These are phyloP conservation scores for Pungitius pungitius DNA, from an alignment of 2,113 vertebrate genomes.

Conservation along the genomic window DNA sequence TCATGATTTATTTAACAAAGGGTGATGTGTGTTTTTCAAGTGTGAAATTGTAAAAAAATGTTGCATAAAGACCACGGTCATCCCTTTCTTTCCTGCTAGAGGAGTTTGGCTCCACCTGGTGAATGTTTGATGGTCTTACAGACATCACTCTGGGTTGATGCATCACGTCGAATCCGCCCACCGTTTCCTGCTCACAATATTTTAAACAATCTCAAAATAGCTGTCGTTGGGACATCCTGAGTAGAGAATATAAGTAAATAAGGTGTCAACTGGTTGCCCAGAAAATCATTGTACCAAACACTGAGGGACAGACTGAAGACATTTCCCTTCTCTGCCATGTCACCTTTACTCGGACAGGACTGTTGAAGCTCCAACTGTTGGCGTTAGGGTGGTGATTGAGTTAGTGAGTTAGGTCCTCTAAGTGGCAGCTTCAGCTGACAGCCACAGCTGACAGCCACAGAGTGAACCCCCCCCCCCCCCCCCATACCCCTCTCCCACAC, in stretches of 20 bases:
- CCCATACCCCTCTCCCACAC: no score
- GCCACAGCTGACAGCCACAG: no score
- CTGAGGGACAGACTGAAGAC: neutral
- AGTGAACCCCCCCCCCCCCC: no score
- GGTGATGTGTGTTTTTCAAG: neutral
- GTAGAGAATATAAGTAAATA: neutral
- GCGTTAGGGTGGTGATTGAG: conserved; percentile 59
- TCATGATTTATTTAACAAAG: neutral
- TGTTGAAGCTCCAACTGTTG: conserved; percentile 36
- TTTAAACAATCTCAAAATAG: neutral
- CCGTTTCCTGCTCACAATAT: neutral
- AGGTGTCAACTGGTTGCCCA: neutral
- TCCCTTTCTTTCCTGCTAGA: neutral
- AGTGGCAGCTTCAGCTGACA: conserved; percentile 73
- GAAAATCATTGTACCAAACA: neutral
- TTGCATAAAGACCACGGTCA: neutral
- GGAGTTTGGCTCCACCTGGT: conserved; percentile 58
- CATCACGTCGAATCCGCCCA: neutral
- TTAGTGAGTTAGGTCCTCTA: conserved; percentile 60
- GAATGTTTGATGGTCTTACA: neutral
- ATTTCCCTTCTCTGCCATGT: conserved; percentile 23
- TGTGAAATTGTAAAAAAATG: neutral
- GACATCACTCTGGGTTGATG: neutral
- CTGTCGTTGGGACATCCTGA: neutral
- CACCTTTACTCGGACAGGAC: conserved; percentile 12